Evolutionary conservation across 1,140 invertebrate species (phyloP).

Genomic region (Orchestia grillus): DNA sequence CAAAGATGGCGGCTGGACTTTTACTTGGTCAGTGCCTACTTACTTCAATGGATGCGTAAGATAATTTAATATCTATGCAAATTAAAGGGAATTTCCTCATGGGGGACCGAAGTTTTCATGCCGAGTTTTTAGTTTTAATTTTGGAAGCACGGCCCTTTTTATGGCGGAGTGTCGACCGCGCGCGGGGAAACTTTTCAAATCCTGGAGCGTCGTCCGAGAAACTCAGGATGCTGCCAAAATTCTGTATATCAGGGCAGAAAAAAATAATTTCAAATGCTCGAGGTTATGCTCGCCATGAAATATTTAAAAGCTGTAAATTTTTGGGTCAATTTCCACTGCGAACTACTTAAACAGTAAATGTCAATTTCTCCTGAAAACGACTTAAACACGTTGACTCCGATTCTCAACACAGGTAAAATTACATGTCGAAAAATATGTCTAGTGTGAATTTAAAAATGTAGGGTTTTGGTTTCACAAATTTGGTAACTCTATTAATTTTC

Average conservation of each 20-base stretch:
- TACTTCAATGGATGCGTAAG: not conserved
- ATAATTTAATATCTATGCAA: slow-evolving; percentile 56
- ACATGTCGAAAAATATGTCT: no score
- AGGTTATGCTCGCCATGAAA: no score
- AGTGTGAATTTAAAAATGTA: no score
- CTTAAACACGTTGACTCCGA: no score
- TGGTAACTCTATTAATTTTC: no score
- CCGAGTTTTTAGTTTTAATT: slow-evolving; percentile 48
- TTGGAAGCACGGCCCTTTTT: slow-evolving; percentile 24
- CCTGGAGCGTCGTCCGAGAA: not conserved
- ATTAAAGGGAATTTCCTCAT: slow-evolving; percentile 42
- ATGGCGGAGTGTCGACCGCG: slow-evolving; percentile 14
- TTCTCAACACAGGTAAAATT: no score
- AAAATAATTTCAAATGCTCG: no score
- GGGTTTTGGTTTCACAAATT: no score
- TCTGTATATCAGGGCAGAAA: not conserved
- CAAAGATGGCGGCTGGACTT: not conserved
- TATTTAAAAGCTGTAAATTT: no score
- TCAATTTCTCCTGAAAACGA: no score
- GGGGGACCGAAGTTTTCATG: slow-evolving; percentile 50
- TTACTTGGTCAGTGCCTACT: slow-evolving; percentile 6
- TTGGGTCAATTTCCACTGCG: no score
- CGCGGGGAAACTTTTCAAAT: not conserved
- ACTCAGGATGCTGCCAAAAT: not conserved
- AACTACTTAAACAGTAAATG: no score